These are phyloP conservation scores for Pithys albifrons DNA, from an alignment of 2,113 vertebrate species.

Conservation along the genomic window DNA sequence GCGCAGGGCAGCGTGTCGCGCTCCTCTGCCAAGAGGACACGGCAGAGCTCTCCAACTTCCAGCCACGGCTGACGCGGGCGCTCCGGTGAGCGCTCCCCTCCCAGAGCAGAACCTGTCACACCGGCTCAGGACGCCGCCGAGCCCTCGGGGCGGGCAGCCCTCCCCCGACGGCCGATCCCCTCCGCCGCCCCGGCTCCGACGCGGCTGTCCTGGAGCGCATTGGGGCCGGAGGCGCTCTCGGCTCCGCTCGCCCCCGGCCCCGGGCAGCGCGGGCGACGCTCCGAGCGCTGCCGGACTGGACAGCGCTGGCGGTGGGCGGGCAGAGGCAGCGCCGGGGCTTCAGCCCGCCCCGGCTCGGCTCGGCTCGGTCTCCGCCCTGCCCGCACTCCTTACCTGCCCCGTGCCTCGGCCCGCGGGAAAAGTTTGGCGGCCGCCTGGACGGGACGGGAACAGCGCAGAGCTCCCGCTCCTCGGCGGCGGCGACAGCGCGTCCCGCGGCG, in stretches of 20 bases:
- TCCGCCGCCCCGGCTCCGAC: background rate
- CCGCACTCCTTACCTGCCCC: background rate
- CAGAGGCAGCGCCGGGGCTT: background rate
- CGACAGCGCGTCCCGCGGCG: background rate
- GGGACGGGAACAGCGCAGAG: background rate
- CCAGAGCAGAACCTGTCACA: background rate
- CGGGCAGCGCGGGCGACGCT: background rate
- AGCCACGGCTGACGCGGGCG: background rate
- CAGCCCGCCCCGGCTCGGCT: background rate
- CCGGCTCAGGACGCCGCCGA: background rate
- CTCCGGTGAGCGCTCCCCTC: background rate
- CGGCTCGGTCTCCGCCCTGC: background rate
- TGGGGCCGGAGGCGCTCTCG: background rate
- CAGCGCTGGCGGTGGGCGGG: too few relatives aligned
- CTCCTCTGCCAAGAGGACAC: rapidly evolving
- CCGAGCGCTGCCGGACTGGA: too few relatives aligned
- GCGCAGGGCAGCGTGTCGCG: background rate
- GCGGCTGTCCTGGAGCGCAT: background rate
- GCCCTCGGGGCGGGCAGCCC: background rate
- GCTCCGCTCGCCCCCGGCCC: background rate
- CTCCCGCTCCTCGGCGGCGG: background rate
- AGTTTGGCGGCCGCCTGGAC: too few relatives aligned
- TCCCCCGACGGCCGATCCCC: background rate
- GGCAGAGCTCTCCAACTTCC: background rate
- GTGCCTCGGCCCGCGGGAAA: too few relatives aligned